Evolutionary conservation across 1,140 invertebrate genomes (phyloP), one percentile per base, ranked within the genome.

Genomic region (Diabrotica undecimpunctata): DNA sequence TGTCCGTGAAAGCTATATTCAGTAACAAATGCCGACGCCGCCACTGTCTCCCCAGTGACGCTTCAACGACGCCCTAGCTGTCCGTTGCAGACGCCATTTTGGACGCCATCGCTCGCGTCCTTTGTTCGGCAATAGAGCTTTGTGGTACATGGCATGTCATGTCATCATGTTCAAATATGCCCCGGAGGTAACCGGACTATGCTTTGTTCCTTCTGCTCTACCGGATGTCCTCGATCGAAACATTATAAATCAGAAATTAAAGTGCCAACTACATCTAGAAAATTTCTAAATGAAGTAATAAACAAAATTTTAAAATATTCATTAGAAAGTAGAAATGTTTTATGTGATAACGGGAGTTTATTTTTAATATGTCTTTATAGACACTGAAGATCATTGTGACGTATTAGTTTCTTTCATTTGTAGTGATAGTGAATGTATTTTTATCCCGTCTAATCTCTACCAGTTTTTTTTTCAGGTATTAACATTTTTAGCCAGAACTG

Each of bases 51-150:
- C 54, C 54, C 10, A 46, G 41, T 41, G 57, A 59, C 57, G 57
- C 57, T 59, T 37, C 41, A 59, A 10, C 41, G 62, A 58, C 70
- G 66, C 70, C 68, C 66, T 41, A 72, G 70, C 65, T 72, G 70
- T 72, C 70, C 64, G 64, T 54, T 56, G 57, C 62, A 72, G 66
- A 67, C 66, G 70, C 70, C 70, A 72, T 72, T 62, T 72, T 72
- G 70, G 70, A 70, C 70, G 70, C 70, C 70, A 70, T 72, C 56
- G 61, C 61, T 57, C 54, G 57, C 63, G 65, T 67, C 63, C 65
- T 71, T 71, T 71, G 67, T 69, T 64, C 39, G 50, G 38, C 36
- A 46, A 51, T 57, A 64, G 59, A 63, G 59, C 59, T 69, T 69
- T 69, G 62, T 66, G 52, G 60, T 51, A 25, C 12, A 37, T 52